Evolutionary conservation across 2,888 invertebrate genomes (phyloP), one percentile per base, ranked within the genome.

Genomic region (Ophion ellenae): DNA sequence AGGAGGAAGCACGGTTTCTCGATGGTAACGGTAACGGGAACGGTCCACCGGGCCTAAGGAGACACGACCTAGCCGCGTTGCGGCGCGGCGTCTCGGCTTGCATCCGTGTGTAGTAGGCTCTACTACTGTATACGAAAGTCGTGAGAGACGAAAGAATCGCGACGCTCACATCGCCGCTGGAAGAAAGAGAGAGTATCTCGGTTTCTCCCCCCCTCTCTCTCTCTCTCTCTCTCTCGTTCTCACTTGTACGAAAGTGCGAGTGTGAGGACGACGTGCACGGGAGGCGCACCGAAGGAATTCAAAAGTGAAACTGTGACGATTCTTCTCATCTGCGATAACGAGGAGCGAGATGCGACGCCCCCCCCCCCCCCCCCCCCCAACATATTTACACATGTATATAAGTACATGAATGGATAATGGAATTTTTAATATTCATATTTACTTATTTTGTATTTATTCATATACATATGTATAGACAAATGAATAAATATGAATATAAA

Each of bases 221-320:
- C 57, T n/a, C n/a, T n/a, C n/a, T n/a, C 6, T 2, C 17, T 17
- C 57, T 32, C 57, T 28, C 57, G 14, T 24, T 74, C 11, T 9
- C 75, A 69, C 47, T 69, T 53, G 53, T 84, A 82, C 82, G 84
- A 87, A 81, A 79, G 86, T 71, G 86, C 77, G 84, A 83, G 84
- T 75, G 53, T 53, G 75, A 86, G 81, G 53, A 59, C 80, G 82
- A 88, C 20, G 24, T 24, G 75, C 75, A 63, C 59, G 70, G 63
- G 53, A 53, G 53, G 11, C 79, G 88, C 89, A 89, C 89, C 87
- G 85, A 86, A 88, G 90, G 90, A 92, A 92, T 92, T 92, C 91
- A 92, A 92, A 92, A 92, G 92, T 92, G 92, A 92, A 92, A 92
- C 92, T 91, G 89, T 90, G 90, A 91, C 90, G 89, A 89, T 90